These are phyloP conservation scores for Apis dorsata DNA, from an alignment of 1,140 invertebrate genomes.

Conservation along the genomic window DNA sequence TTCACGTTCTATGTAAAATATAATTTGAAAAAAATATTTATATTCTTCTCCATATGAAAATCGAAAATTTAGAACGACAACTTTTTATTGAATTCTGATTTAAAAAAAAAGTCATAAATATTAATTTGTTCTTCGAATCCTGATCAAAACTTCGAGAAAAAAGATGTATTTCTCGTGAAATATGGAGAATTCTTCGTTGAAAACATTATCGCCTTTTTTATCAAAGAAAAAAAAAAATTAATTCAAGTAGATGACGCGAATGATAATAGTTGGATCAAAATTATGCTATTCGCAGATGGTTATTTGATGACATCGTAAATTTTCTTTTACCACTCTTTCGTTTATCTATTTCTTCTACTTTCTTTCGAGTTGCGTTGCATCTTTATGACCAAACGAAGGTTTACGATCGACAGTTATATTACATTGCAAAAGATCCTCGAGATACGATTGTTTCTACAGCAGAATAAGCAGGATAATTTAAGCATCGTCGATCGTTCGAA, in stretches of 20 bases:
- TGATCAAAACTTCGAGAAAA: no score
- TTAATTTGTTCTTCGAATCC: no score
- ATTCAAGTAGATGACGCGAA: background rate
- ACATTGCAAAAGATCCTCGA: constrained; percentile 21
- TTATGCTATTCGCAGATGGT: background rate
- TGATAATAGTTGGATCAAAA: background rate
- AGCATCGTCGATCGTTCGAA: constrained; percentile 10
- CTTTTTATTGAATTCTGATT: no score
- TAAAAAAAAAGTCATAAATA: no score
- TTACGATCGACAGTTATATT: constrained; percentile 44
- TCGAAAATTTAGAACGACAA: no score
- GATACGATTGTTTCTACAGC: constrained; percentile 29
- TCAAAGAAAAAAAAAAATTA: no score
- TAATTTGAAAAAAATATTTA: background rate
- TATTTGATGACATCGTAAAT: constrained; percentile 37
- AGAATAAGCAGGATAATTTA: constrained; percentile 1
- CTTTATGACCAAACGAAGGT: constrained; percentile 33
- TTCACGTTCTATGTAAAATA: background rate
- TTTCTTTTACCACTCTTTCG: background rate
- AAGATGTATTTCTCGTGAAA: no score
- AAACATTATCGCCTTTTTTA: no score
- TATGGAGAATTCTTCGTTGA: no score
- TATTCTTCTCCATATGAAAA: no score
- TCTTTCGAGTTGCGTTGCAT: constrained; percentile 2
- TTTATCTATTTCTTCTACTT: constrained; percentile 32